Percentiles rank a stretch among this genome's conserved stretches.
These are phyloP conservation scores for Tribolium madens DNA, from an alignment of 1,140 invertebrate genomes.

Conservation along the genomic window DNA sequence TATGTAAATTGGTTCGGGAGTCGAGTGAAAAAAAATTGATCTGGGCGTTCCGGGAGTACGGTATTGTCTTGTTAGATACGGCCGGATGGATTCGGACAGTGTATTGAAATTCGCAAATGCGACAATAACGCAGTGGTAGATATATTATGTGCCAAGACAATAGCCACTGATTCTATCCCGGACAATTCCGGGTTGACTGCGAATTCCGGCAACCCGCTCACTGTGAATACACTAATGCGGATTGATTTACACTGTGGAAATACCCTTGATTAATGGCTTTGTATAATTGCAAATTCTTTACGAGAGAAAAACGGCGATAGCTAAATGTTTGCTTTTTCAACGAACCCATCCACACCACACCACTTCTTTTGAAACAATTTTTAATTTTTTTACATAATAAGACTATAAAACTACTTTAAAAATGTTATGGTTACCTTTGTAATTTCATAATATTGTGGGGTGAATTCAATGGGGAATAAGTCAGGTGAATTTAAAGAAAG, in stretches of 20 bases:
- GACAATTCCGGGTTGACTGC: conserved; percentile 57
- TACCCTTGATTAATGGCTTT: conserved; percentile 63
- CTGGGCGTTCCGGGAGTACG: conserved; percentile 5
- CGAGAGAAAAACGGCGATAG: conserved; percentile 6
- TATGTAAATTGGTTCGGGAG: conserved; percentile 30
- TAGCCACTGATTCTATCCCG: conserved; percentile 53
- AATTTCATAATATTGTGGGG: no score
- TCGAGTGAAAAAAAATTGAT: conserved; percentile 38
- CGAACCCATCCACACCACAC: not conserved
- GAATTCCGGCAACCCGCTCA: conserved; percentile 60
- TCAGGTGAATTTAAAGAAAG: no score
- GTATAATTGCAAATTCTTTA: conserved; percentile 66
- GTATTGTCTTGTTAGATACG: conserved; percentile 33
- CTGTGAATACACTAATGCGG: conserved; percentile 62
- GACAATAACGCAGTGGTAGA: conserved; percentile 40
- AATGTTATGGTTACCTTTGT: no score
- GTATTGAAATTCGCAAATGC: conserved; percentile 39
- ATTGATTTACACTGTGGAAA: conserved; percentile 65
- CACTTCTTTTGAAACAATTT: no score
- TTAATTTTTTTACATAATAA: no score
- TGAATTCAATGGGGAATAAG: no score
- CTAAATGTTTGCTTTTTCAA: not conserved
- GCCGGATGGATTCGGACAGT: conserved; percentile 3
- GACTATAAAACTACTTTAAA: no score
- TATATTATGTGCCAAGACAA: conserved; percentile 54